Conservation (phyloP, 2,888 invertebrate genomes). For the Meteorus cinctellus region DNA sequence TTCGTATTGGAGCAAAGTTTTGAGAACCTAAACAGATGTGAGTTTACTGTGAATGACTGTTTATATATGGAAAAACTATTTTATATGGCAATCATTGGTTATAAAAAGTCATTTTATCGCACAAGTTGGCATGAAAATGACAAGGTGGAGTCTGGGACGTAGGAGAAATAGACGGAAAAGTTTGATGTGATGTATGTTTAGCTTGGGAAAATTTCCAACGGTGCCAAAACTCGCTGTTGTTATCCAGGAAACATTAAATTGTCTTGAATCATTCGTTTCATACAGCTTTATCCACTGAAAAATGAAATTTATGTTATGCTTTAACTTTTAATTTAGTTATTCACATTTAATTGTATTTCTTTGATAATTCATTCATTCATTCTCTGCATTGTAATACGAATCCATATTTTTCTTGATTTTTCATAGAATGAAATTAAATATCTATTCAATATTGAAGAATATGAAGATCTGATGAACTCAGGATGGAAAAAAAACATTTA, state of each 20-base stretch:
- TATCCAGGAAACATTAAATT: constrained; percentile 4
- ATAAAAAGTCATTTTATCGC: neutral
- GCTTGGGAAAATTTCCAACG: neutral
- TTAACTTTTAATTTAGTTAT: neutral
- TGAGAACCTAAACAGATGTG: constrained; percentile 1
- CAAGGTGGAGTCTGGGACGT: neutral
- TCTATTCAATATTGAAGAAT: too few relatives aligned
- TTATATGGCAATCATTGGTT: neutral
- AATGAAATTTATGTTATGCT: neutral
- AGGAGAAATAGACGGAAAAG: neutral
- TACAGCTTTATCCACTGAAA: neutral
- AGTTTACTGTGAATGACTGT: neutral
- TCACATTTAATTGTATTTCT: too few relatives aligned
- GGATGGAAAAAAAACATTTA: too few relatives aligned
- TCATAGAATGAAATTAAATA: too few relatives aligned
- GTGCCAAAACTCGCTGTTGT: neutral
- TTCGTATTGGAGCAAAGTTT: neutral
- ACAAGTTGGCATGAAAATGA: neutral
- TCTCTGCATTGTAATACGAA: too few relatives aligned
- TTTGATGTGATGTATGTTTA: constrained; percentile 6
- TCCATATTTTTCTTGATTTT: too few relatives aligned
- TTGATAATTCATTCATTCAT: too few relatives aligned
- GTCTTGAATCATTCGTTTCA: neutral
- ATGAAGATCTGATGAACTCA: too few relatives aligned
- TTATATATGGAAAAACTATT: neutral